A percentile compares a stretch with the other conserved stretches of the same genome.
Evolutionary conservation across 2,113 vertebrate genomes (phyloP).

Genomic region (Rhadina sibilatrix): DNA sequence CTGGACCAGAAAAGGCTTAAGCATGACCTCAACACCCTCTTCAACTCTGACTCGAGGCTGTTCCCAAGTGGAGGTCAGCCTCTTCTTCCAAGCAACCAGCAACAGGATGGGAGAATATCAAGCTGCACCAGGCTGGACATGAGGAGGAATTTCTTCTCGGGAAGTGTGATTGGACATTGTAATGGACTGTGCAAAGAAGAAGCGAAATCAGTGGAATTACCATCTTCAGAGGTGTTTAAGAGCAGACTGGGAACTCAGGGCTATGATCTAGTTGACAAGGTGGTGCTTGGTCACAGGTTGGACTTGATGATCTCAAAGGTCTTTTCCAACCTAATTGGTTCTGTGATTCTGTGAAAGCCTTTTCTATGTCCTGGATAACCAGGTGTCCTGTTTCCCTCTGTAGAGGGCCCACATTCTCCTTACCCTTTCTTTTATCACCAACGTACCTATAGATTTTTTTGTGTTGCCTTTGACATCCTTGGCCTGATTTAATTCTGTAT

Average conservation of each 20-base stretch:
- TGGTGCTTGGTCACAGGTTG: neutral
- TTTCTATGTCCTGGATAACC: neutral
- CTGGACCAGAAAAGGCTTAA: neutral
- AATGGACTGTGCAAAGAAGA: accelerated
- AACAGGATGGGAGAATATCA: neutral
- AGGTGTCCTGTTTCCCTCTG: neutral
- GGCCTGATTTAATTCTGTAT: neutral
- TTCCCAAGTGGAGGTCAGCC: neutral
- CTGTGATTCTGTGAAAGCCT: neutral
- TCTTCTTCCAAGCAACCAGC: neutral
- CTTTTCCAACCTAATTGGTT: neutral
- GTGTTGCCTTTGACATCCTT: neutral
- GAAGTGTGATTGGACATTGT: neutral
- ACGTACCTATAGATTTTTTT: neutral
- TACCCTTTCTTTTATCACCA: neutral
- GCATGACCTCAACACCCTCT: accelerated
- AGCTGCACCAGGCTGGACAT: neutral
- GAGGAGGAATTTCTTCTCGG: neutral
- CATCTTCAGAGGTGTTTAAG: neutral
- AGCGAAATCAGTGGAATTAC: neutral
- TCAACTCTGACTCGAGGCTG: neutral
- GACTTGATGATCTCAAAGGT: neutral
- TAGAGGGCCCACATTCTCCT: neutral
- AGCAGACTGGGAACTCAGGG: neutral
- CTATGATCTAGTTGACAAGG: neutral